Base-by-base conservation (phyloP, 1,140 invertebrate genomes). In the Drosophila orena region DNA sequence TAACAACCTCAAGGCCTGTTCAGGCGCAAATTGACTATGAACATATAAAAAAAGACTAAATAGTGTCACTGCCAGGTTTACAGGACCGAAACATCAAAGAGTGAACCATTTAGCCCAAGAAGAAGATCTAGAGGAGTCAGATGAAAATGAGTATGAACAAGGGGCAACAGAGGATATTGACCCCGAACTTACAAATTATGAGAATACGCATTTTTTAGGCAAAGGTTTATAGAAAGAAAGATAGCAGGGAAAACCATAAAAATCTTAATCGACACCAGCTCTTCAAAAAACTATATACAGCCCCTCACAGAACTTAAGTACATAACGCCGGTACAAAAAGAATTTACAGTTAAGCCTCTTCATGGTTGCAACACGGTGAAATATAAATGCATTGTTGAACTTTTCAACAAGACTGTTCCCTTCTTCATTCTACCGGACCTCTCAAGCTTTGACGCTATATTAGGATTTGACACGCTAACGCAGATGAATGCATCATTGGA, bases 231-330 rank as follows among this genome's bases (percentile, higher is more conserved):
- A n/a, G 30, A 58, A 12, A 14, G 15, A 59, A 59, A n/a, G 14
- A 38, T 27, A 49, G 27, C 24, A 27, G 24, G 24, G 1, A 27
- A 27, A 27, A 27, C 6, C 0, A 27, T 6, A 27, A 4, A 59
- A 49, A 22, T 59, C 17, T 38, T 59, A n/a, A 40, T 49, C 44
- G 24, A 27, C 24, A 27, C 24, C 24, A 5, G 24, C 24, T 27
- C 24, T 60, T 49, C 35, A 50, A 60, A 60, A 40, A 37, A 49
- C 34, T 49, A 40, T 44, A 22, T n/a, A n/a, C n/a, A n/a, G n/a
- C n/a, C n/a, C n/a, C n/a, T n/a, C n/a, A n/a, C n/a, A n/a, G n/a
- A n/a, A n/a, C n/a, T n/a, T n/a, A n/a, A n/a, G n/a, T n/a, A n/a
- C n/a, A n/a, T n/a, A n/a, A n/a, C n/a, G n/a, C n/a, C n/a, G n/a